Conservation (phyloP, 92 coral and sea anemone species). For the Montipora capitata region DNA sequence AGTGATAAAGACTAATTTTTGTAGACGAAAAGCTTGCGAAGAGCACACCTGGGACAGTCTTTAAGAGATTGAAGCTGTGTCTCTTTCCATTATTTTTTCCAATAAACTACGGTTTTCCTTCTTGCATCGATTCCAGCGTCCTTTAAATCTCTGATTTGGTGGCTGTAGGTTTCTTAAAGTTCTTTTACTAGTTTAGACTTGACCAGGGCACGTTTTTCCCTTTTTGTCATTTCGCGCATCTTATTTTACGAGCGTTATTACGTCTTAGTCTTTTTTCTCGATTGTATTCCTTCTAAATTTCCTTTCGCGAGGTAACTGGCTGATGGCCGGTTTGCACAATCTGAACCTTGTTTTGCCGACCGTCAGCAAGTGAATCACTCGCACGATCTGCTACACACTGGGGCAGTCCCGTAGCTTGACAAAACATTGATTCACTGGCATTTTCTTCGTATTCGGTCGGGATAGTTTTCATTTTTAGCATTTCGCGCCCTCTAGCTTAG, state of each 20-base stretch:
- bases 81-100: constrained; percentile 26
- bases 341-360: constrained; percentile 30
- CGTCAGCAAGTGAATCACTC: constrained; percentile 57
- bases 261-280: constrained; percentile 22
- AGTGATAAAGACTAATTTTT: no score
- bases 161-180: no score
- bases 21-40: no score
- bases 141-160: no score
- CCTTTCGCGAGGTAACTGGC: no score
- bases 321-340: neutral
- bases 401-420: constrained; percentile 39
- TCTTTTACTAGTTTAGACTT: no score
- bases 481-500: no score
- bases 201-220: no score
- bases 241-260: constrained; percentile 23
- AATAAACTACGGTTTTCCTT: no score
- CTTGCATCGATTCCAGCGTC: no score
- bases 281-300: constrained; percentile 22
- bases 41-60: neutral
- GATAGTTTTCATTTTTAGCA: neutral
- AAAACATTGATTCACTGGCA: constrained; percentile 2
- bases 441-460: neutral
- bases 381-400: constrained; percentile 32
- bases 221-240: no score
- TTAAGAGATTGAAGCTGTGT: constrained; percentile 4